A percentile compares a stretch with the other conserved stretches of the same genome.
Evolutionary conservation across 2,113 vertebrate species (phyloP).

Genomic region (Kryptolebias marmoratus): DNA sequence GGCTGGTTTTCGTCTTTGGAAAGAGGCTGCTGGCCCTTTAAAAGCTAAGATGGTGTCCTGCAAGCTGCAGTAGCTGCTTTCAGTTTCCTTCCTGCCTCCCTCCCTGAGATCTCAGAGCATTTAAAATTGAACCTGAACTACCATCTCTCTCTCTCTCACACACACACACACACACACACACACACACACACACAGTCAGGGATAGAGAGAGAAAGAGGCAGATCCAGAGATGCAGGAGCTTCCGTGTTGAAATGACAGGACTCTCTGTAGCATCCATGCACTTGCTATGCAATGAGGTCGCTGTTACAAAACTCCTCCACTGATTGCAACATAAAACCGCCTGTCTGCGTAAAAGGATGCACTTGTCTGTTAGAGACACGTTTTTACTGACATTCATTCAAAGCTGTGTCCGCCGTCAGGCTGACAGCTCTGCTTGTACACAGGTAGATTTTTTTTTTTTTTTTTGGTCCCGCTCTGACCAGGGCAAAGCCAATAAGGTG

Average conservation of each 20-base stretch:
- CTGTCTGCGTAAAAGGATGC: constrained; percentile 1
- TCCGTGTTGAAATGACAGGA: constrained; percentile 7
- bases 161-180: neutral
- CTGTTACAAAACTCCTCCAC: constrained; percentile 41
- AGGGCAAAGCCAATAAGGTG: constrained; percentile 56
- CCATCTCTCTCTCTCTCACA: constrained; percentile 1
- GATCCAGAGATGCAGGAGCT: neutral
- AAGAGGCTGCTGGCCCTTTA: constrained; percentile 67
- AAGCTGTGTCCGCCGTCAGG: constrained; percentile 49
- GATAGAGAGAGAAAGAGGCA: neutral
- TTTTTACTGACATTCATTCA: constrained; percentile 30
- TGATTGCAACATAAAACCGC: constrained; percentile 36
- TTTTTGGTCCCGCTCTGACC: constrained; percentile 17
- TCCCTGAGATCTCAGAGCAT: constrained; percentile 53
- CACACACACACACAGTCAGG: neutral
- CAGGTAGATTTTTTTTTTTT: constrained; percentile 2
- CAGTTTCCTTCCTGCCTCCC: constrained; percentile 67
- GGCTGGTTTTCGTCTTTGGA: neutral
- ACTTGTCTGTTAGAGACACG: neutral
- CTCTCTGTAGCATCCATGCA: constrained; percentile 6
- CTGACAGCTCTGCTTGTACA: constrained; percentile 45
- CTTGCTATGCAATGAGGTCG: constrained; percentile 39
- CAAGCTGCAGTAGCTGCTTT: constrained; percentile 67
- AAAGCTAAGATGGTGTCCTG: constrained; percentile 77
- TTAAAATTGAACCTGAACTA: constrained; percentile 49